Percentiles rank a stretch among this genome's conserved stretches.
These are phyloP conservation scores for Patiria pectinifera DNA, from an alignment of 53 echinoderm and acorn worm genomes.

Conservation along the genomic window DNA sequence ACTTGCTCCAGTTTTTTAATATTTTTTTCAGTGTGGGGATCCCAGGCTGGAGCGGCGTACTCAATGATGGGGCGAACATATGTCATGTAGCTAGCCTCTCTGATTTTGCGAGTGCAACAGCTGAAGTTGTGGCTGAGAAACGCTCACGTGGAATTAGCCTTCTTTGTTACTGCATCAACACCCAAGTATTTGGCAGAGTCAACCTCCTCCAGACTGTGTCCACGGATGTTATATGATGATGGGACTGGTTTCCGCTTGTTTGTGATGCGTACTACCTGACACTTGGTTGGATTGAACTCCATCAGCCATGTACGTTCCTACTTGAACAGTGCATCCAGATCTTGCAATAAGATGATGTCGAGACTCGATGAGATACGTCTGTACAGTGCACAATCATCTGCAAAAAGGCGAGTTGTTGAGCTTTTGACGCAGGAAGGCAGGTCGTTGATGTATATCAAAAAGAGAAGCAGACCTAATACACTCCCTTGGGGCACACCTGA, in stretches of 20 bases:
- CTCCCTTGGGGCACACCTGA: slow-evolving; percentile 56
- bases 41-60: too few species aligned
- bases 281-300: slow-evolving; percentile 39
- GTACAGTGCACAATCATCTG: slow-evolving; percentile 52
- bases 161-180: too few species aligned
- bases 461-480: slow-evolving; percentile 43
- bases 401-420: slow-evolving; percentile 24
- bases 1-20: too few species aligned
- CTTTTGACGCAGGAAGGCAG: background rate
- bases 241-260: slow-evolving; percentile 32
- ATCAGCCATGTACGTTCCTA: slow-evolving; percentile 29
- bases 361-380: background rate
- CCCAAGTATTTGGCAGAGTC: background rate
- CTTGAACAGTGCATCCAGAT: background rate
- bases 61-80: too few species aligned
- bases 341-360: background rate
- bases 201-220: background rate
- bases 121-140: too few species aligned
- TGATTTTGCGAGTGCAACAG: too few species aligned
- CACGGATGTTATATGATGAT: slow-evolving; percentile 57
- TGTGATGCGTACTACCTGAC: slow-evolving; percentile 24
- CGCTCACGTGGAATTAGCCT: too few species aligned
- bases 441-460: slow-evolving; percentile 42
- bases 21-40: too few species aligned
- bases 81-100: too few species aligned